phyloP scores from a whole-genome alignment of 2,888 invertebrate genomes.

The Merodon equestris region DNA sequence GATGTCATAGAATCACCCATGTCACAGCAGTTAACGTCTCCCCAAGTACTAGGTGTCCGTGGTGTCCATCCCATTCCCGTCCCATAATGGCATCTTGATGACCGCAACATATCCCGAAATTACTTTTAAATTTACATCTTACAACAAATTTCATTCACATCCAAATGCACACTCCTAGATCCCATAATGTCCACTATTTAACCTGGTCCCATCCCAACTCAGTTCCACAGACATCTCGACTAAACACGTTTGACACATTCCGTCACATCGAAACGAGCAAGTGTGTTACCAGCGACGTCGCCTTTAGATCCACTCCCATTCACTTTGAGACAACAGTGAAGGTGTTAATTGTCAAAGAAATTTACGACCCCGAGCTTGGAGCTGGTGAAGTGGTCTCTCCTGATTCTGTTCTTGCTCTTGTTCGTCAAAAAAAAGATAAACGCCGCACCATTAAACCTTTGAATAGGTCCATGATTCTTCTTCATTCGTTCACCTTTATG shows the following conservation, averaged over 20 bases:
- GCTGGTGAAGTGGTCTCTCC: slow-evolving; percentile 31
- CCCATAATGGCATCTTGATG: slow-evolving; percentile 59
- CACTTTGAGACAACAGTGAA: slow-evolving; percentile 21
- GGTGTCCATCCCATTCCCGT: slow-evolving; percentile 17
- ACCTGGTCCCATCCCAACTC: slow-evolving; percentile 35
- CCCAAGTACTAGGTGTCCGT: slow-evolving; percentile 47
- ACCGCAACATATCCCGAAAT: slow-evolving; percentile 41
- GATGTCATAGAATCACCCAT: slow-evolving; percentile 44
- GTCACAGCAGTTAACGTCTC: slow-evolving; percentile 50
- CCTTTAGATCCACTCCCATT: slow-evolving; percentile 19
- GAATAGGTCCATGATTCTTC: slow-evolving; percentile 60
- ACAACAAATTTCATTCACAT: slow-evolving; percentile 51
- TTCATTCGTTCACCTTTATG: slow-evolving; percentile 1
- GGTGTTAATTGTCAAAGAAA: slow-evolving; percentile 66
- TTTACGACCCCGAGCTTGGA: slow-evolving; percentile 44
- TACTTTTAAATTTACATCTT: slow-evolving; percentile 55
- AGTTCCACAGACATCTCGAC: slow-evolving; percentile 11
- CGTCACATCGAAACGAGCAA: slow-evolving; percentile 46
- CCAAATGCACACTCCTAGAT: slow-evolving; percentile 4
- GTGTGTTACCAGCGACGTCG: slow-evolving; percentile 30
- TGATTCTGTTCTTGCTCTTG: slow-evolving; percentile 7
- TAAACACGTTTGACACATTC: slow-evolving; percentile 47
- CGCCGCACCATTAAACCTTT: slow-evolving; percentile 63
- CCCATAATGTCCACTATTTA: slow-evolving; percentile 13
- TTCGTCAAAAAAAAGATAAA: slow-evolving; percentile 49